phyloP scores from a whole-genome alignment of 2,113 vertebrate species.

The Hepsetus odoe region DNA sequence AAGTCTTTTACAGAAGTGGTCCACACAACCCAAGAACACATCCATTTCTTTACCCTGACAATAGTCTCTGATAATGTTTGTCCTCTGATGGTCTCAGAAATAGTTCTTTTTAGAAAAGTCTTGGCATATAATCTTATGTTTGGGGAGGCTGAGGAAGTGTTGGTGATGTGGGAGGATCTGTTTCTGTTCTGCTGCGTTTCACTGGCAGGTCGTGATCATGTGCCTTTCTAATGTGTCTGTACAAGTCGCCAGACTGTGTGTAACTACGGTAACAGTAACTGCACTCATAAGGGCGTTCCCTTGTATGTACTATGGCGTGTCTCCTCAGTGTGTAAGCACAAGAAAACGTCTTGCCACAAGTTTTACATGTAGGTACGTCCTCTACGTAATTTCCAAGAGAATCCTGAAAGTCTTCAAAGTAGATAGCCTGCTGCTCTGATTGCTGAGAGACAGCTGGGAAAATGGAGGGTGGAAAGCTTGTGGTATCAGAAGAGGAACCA shows the following conservation, averaged over 20 bases:
- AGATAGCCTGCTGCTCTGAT: slow-evolving; percentile 72
- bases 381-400: slow-evolving; percentile 82
- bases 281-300: slow-evolving; percentile 89
- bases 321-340: slow-evolving; percentile 90
- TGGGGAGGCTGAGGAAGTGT: slow-evolving; percentile 49
- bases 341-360: slow-evolving; percentile 93
- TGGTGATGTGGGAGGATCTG: slow-evolving; percentile 52
- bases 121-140: slow-evolving; percentile 14
- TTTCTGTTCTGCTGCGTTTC: slow-evolving; percentile 81
- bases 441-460: slow-evolving; percentile 58
- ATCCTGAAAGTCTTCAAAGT: slow-evolving; percentile 84
- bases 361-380: slow-evolving; percentile 88
- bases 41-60: not conserved
- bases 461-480: slow-evolving; percentile 25
- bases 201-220: slow-evolving; percentile 82
- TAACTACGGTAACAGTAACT: slow-evolving; percentile 93
- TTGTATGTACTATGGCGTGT: slow-evolving; percentile 91
- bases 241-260: slow-evolving; percentile 92
- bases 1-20: slow-evolving; percentile 1
- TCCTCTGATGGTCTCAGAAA: slow-evolving; percentile 36
- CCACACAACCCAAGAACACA: not conserved
- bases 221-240: slow-evolving; percentile 91
- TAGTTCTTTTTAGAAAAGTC: not conserved
- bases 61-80: not conserved
- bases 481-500: slow-evolving; percentile 68